A percentile compares a stretch with the other conserved stretches of the same genome.
These are phyloP conservation scores for Solea solea DNA, from an alignment of 2,113 vertebrate species.

Conservation along the genomic window DNA sequence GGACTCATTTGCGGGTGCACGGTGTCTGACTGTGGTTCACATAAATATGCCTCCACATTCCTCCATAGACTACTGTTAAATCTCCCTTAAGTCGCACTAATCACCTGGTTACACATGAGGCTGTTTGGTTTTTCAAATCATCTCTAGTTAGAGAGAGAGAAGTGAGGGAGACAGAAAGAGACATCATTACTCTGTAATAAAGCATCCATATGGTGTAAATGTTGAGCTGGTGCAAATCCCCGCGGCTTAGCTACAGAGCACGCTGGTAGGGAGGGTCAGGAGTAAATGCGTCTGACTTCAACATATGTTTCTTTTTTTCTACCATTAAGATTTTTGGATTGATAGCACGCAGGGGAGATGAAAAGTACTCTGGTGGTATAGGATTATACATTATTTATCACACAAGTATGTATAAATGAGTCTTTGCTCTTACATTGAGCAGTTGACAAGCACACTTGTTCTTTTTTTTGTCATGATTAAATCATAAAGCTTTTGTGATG, in stretches of 20 bases:
- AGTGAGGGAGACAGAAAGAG: slow-evolving; percentile 62
- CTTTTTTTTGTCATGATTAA: too few species aligned
- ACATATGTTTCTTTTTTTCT: slow-evolving; percentile 83
- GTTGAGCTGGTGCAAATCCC: slow-evolving; percentile 90
- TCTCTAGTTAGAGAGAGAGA: slow-evolving; percentile 75
- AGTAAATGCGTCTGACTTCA: slow-evolving; percentile 85
- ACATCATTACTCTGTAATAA: slow-evolving; percentile 86
- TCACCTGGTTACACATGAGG: slow-evolving; percentile 81
- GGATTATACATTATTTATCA: not conserved
- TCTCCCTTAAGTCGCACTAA: slow-evolving; percentile 81
- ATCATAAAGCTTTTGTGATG: too few species aligned
- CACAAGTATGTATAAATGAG: not conserved
- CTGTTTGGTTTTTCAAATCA: slow-evolving; percentile 85
- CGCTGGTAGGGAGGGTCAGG: slow-evolving; percentile 84
- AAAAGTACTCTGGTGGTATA: not conserved
- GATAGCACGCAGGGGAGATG: slow-evolving; percentile 33
- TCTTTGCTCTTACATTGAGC: not conserved
- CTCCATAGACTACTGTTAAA: slow-evolving; percentile 66
- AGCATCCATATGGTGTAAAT: slow-evolving; percentile 94
- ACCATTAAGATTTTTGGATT: slow-evolving; percentile 50
- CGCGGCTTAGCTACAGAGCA: slow-evolving; percentile 86
- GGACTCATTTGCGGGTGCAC: not conserved
- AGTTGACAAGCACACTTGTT: too few species aligned
- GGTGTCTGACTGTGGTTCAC: slow-evolving; percentile 27
- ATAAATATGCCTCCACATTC: slow-evolving; percentile 55